Evolutionary conservation across 2,113 vertebrate genomes (phyloP), one percentile per base, ranked within the genome.

Genomic region (Hippocampus comes): DNA sequence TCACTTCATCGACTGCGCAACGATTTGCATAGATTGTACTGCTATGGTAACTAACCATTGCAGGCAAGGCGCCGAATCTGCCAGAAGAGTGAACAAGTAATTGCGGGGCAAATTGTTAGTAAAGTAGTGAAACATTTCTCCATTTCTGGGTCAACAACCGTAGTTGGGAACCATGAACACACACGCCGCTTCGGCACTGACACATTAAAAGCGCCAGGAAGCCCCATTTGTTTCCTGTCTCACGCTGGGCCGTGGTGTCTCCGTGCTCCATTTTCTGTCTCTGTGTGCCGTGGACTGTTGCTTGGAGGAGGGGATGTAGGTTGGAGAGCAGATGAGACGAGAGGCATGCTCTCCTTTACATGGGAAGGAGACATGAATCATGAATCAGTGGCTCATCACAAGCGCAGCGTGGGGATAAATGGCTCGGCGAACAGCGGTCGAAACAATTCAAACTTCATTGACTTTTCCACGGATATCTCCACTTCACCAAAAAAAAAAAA

Each of bases 231-330:
- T 79, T 88, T 87, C 83, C 83, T 83, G 82, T 66, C 72, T 83
- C 83, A 59, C 80, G 82, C 86, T 89, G 86, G 65, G 85, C 80
- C 76, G 82, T 78, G 77, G 57, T 72, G 75, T 79, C 80, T 81
- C 81, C 82, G 76, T 84, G 84, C 82, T 85, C 84, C 75, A 82
- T 84, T 85, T 86, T 86, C 76, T 85, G 84, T 82, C 71, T 76
- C 65, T 66, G 60, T 57, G 71, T 77, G 79, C 81, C 69, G 75
- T 63, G 72, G 83, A 79, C 57, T 85, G 78, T 84, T 67, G 14
- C 68, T 49, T 12, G 57, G 56, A 82, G 63, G 78, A 81, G 57
- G 67, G 75, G 66, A 71, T 38, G 67, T 8, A 9, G 70, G 81
- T n/a, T 14, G 49, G 57, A 53, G 53, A 57, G 68, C 71, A 72